phyloP scores from a whole-genome alignment of 2,888 invertebrate genomes.

The Drosophila seclusa region DNA sequence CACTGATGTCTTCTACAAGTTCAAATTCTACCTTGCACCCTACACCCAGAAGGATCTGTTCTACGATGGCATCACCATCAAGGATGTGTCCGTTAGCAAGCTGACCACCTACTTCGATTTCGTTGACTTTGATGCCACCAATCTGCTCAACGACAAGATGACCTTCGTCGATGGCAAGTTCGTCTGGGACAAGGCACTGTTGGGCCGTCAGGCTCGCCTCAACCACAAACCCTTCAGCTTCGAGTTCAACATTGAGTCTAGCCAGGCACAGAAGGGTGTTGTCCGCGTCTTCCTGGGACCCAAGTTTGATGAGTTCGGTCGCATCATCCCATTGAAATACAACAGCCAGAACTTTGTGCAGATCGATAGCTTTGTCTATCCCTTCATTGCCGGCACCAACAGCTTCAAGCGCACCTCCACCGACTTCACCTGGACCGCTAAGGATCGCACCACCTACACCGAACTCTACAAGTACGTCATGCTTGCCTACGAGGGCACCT shows the following conservation, averaged over 20 bases:
- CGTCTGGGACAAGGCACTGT: slow-evolving; percentile 83
- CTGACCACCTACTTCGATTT: slow-evolving; percentile 90
- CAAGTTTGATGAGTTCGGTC: slow-evolving; percentile 87
- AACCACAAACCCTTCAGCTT: slow-evolving; percentile 89
- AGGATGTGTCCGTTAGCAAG: slow-evolving; percentile 87
- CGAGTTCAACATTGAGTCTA: slow-evolving; percentile 86
- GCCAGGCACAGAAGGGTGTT: slow-evolving; percentile 87
- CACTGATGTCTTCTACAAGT: slow-evolving; percentile 86
- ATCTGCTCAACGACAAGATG: slow-evolving; percentile 86
- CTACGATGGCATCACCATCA: slow-evolving; percentile 88
- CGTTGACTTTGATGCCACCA: slow-evolving; percentile 88
- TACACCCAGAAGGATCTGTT: slow-evolving; percentile 87
- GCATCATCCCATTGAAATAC: slow-evolving; percentile 86
- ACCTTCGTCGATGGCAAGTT: slow-evolving; percentile 84
- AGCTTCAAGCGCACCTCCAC: slow-evolving; percentile 88
- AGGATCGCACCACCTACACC: slow-evolving; percentile 88
- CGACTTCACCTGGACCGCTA: slow-evolving; percentile 88
- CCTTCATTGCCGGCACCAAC: slow-evolving; percentile 88
- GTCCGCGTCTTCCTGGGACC: slow-evolving; percentile 90
- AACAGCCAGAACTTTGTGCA: slow-evolving; percentile 89
- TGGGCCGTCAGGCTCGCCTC: slow-evolving; percentile 87
- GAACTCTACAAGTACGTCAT: slow-evolving; percentile 89
- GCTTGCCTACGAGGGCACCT: slow-evolving; percentile 86
- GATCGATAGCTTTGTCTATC: slow-evolving; percentile 87
- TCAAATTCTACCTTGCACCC: slow-evolving; percentile 87